A percentile compares a stretch with the other conserved stretches of the same genome.
phyloP scores from a whole-genome alignment of 2,797 vertebrate species.

The Enteromius unitaeniatus region DNA sequence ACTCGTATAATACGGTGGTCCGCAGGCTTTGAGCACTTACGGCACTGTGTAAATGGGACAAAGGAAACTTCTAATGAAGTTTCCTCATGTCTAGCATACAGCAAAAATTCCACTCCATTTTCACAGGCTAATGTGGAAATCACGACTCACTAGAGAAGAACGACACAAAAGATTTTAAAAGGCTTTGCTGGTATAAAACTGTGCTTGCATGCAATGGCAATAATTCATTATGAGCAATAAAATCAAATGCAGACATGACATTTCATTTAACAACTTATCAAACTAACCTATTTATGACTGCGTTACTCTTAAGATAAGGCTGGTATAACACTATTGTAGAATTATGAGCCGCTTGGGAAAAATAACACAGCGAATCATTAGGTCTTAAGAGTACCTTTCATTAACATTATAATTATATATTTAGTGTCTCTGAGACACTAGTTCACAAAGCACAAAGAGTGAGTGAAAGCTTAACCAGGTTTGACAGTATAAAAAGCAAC shows the following conservation, averaged over 20 bases:
- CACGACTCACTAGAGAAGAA: neutral
- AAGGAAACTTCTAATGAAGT: slow-evolving; percentile 38
- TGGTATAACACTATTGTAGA: neutral
- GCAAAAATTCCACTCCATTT: neutral
- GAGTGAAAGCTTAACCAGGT: neutral
- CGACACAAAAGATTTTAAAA: neutral
- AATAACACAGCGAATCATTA: neutral
- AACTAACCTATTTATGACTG: neutral
- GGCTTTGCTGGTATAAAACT: neutral
- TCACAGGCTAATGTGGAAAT: neutral
- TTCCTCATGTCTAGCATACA: neutral
- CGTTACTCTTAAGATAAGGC: neutral
- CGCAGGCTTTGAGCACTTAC: slow-evolving; percentile 22
- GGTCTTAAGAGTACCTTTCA: neutral
- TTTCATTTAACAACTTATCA: neutral
- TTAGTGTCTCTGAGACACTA: neutral
- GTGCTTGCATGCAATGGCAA: neutral
- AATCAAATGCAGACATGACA: slow-evolving; percentile 10
- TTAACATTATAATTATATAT: too few species aligned
- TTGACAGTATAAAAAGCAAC: neutral
- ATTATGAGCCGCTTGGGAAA: neutral
- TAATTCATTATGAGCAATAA: neutral
- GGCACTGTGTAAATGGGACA: slow-evolving; percentile 39
- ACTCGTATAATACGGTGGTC: slow-evolving; percentile 5
- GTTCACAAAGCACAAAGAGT: neutral